phyloP scores from a whole-genome alignment of 2,113 vertebrate genomes.

The Morphnarchus princeps region DNA sequence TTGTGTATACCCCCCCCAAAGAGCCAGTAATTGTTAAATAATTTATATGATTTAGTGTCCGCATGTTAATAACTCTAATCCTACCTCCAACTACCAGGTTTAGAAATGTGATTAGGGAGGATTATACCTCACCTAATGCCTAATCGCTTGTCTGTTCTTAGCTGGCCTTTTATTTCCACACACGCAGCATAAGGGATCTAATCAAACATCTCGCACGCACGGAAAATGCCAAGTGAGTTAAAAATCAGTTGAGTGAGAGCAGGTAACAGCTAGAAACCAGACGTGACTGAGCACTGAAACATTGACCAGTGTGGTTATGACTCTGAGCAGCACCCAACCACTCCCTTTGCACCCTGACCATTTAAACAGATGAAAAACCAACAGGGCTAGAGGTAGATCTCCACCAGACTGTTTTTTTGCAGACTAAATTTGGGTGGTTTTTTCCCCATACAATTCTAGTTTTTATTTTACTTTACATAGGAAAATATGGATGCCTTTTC shows the following conservation, averaged over 20 bases:
- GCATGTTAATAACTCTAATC: constrained; percentile 58
- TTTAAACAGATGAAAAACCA: neutral
- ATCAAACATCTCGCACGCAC: neutral
- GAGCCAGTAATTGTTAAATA: constrained; percentile 45
- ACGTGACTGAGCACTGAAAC: neutral
- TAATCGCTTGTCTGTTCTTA: constrained; percentile 51
- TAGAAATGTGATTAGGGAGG: constrained; percentile 55
- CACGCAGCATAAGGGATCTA: neutral
- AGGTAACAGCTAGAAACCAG: constrained; percentile 23
- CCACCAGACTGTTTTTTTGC: neutral
- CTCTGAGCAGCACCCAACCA: neutral
- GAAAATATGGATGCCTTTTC: neutral
- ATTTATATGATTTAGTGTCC: constrained; percentile 58
- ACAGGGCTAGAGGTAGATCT: neutral
- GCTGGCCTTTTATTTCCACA: constrained; percentile 48
- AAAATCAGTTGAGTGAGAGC: constrained; percentile 2
- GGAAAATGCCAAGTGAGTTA: neutral
- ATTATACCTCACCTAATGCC: constrained; percentile 61
- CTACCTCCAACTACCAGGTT: constrained; percentile 49
- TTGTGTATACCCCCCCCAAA: neutral
- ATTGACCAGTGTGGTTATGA: neutral
- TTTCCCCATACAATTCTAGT: neutral
- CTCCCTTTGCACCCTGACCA: neutral
- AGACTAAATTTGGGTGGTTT: fast-evolving
- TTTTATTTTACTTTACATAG: neutral